A percentile compares a stretch with the other conserved stretches of the same genome.
Evolutionary conservation across 1,140 invertebrate genomes (phyloP).

Genomic region (Phortica variegata): DNA sequence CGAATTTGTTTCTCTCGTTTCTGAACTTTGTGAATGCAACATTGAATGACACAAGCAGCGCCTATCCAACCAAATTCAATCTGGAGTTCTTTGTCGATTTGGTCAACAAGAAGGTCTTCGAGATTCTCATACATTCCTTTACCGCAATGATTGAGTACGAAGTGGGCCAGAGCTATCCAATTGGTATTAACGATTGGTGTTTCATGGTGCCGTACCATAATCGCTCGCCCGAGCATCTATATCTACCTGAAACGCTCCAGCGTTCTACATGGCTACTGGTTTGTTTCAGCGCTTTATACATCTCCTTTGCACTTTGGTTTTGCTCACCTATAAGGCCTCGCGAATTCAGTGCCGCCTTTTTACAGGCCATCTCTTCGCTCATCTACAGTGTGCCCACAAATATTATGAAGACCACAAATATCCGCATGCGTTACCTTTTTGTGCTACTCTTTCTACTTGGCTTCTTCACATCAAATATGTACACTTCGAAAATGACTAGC

Average conservation of each 20-base stretch:
- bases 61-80: constrained; percentile 19
- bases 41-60: constrained; percentile 23
- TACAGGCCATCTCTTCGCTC: constrained; percentile 37
- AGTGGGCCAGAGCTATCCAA: constrained; percentile 36
- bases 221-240: constrained; percentile 29
- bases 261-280: constrained; percentile 30
- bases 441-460: constrained; percentile 34
- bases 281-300: constrained; percentile 22
- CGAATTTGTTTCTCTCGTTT: constrained; percentile 35
- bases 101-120: constrained; percentile 32
- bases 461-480: constrained; percentile 40
- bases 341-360: constrained; percentile 32
- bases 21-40: constrained; percentile 36
- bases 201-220: constrained; percentile 45
- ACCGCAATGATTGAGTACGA: constrained; percentile 24
- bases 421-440: constrained; percentile 34
- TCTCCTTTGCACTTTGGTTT: constrained; percentile 32
- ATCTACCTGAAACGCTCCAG: constrained; percentile 30
- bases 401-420: constrained; percentile 17
- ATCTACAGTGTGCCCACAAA: constrained; percentile 25
- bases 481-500: constrained; percentile 43
- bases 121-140: constrained; percentile 42
- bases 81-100: constrained; percentile 23
- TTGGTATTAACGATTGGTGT: constrained; percentile 49
- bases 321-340: constrained; percentile 30